phyloP scores from a whole-genome alignment of 2,113 vertebrate species.

The Melanerpes aurifrons region DNA sequence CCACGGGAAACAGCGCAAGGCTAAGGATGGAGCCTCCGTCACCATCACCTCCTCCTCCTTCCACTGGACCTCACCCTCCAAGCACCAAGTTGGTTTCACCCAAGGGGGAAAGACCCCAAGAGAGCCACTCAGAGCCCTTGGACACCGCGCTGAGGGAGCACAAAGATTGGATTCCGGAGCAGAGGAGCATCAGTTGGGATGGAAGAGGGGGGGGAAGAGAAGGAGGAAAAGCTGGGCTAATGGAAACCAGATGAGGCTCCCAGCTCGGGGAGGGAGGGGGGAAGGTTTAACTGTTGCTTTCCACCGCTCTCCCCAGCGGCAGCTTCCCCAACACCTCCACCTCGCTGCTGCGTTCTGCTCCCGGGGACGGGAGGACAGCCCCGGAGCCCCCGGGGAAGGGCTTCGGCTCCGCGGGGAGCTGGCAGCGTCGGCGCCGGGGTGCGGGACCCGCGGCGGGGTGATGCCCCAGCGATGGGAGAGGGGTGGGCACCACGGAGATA shows the following conservation, averaged over 20 bases:
- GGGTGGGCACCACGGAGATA: not conserved
- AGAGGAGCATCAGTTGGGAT: not conserved
- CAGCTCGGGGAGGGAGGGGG: not conserved
- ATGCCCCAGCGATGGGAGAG: not conserved
- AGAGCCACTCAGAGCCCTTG: rapidly evolving
- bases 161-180: not conserved
- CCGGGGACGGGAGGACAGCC: too few relatives aligned
- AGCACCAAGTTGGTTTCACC: not conserved
- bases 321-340: not conserved
- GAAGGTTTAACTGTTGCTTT: slow-evolving; percentile 25
- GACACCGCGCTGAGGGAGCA: not conserved
- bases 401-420: not conserved
- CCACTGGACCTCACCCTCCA: not conserved
- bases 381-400: rapidly evolving
- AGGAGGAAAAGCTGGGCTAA: not conserved
- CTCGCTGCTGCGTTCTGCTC: not conserved
- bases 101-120: not conserved
- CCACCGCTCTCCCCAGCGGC: not conserved
- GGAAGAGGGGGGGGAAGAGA: not conserved
- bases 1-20: not conserved
- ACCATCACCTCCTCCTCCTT: not conserved
- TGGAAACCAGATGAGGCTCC: slow-evolving; percentile 52
- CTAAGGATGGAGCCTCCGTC: not conserved
- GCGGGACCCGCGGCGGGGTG: not conserved
- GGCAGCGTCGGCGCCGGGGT: not conserved